Percentiles rank a stretch among this genome's conserved stretches.
phyloP scores from a whole-genome alignment of 2,113 vertebrate species.

The Excalfactoria chinensis region DNA sequence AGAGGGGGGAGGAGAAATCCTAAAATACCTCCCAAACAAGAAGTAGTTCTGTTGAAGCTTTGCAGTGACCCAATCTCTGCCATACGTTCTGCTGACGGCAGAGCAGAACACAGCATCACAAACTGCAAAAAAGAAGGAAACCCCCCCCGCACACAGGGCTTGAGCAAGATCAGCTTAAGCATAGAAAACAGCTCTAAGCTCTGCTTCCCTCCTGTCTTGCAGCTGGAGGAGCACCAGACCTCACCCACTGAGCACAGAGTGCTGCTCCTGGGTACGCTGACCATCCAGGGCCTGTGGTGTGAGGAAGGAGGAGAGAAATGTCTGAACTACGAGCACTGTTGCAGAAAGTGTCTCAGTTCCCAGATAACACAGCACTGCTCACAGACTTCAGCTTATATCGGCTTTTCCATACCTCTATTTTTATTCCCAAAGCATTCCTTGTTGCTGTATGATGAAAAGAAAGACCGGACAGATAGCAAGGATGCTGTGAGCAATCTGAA shows the following conservation, averaged over 20 bases:
- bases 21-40: slow-evolving; percentile 13
- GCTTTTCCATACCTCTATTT: slow-evolving; percentile 56
- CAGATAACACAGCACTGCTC: neutral
- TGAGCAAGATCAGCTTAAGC: neutral
- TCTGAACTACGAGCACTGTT: neutral
- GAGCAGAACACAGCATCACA: neutral
- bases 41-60: neutral
- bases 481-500: neutral
- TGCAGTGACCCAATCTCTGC: neutral
- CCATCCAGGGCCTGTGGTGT: neutral
- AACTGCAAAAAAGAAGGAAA: fast-evolving
- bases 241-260: neutral
- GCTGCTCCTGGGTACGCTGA: neutral
- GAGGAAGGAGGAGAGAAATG: neutral
- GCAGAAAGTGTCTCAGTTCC: neutral
- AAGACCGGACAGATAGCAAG: neutral
- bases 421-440: slow-evolving; percentile 12
- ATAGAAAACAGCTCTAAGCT: neutral
- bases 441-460: neutral
- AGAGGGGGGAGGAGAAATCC: neutral
- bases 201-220: neutral
- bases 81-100: fast-evolving
- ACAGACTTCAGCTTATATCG: slow-evolving; percentile 53
- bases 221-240: neutral
- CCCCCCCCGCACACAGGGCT: neutral